Conservation (phyloP, 2,113 vertebrate species). For the Danionella cerebrum region DNA sequence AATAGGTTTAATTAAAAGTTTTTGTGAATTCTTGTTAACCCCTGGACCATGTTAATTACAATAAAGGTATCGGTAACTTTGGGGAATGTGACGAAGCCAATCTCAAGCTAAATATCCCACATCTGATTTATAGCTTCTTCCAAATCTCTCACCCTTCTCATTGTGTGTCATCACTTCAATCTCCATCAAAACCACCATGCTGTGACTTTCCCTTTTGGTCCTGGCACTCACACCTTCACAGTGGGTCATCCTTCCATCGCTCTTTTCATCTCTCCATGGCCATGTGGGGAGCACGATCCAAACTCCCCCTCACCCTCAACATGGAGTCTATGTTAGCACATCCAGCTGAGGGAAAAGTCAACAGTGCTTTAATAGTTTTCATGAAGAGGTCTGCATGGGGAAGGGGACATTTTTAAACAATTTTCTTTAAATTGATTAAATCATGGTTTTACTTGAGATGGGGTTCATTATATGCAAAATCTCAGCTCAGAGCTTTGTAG, state of each 20-base stretch:
- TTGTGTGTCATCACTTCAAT: not conserved
- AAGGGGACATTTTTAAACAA: not conserved
- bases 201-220: conserved; percentile 41
- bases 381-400: not conserved
- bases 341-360: conserved; percentile 36
- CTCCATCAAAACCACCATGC: conserved; percentile 30
- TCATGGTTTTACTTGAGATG: too few relatives aligned
- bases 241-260: conserved; percentile 21
- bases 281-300: conserved; percentile 13
- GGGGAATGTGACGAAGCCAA: not conserved
- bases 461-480: too few relatives aligned
- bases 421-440: too few relatives aligned
- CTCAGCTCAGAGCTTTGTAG: not conserved
- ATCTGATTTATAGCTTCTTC: not conserved
- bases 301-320: conserved; percentile 21
- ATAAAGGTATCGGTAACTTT: not conserved
- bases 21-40: too few relatives aligned
- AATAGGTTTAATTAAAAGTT: too few relatives aligned
- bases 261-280: conserved; percentile 35
- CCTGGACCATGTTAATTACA: not conserved
- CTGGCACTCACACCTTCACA: conserved; percentile 38
- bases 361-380: conserved; percentile 30
- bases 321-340: conserved; percentile 23
- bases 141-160: not conserved
- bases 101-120: conserved; percentile 1